Conservation (phyloP, 2,113 vertebrate genomes). For the Oreotrochilus melanogaster region DNA sequence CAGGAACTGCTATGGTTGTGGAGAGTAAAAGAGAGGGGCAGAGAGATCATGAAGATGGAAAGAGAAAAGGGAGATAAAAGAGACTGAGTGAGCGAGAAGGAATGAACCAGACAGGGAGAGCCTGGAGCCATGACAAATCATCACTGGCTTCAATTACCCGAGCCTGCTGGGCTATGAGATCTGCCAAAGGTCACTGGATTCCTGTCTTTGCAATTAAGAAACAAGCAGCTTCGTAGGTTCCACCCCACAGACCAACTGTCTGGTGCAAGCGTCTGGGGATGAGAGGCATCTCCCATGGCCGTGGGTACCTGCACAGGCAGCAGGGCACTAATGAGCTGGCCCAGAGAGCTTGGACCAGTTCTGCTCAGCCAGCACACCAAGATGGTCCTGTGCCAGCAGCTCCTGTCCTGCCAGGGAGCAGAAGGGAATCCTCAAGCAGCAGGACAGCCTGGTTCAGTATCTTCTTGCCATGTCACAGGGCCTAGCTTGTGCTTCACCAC, state of each 20-base stretch:
- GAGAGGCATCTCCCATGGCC: rapidly evolving
- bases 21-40: neutral
- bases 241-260: neutral
- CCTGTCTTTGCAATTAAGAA: constrained; percentile 48
- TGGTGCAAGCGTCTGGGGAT: neutral
- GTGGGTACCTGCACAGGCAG: neutral
- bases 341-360: neutral
- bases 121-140: constrained; percentile 65
- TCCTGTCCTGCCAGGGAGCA: neutral
- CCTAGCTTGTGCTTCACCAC: neutral
- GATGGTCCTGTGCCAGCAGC: neutral
- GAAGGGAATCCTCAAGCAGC: neutral
- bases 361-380: neutral
- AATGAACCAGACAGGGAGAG: constrained; percentile 37
- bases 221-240: constrained; percentile 4
- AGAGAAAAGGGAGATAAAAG: neutral
- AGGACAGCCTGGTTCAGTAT: neutral
- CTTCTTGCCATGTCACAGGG: neutral
- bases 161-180: constrained; percentile 66
- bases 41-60: neutral
- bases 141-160: constrained; percentile 53
- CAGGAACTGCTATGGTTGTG: neutral
- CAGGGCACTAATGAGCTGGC: neutral
- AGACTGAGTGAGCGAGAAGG: neutral
- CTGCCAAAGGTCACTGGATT: constrained; percentile 65